Evolutionary conservation across 2,888 invertebrate species (phyloP), one percentile per base, ranked within the genome.

Genomic region (Mesodorylaimus sp.): DNA sequence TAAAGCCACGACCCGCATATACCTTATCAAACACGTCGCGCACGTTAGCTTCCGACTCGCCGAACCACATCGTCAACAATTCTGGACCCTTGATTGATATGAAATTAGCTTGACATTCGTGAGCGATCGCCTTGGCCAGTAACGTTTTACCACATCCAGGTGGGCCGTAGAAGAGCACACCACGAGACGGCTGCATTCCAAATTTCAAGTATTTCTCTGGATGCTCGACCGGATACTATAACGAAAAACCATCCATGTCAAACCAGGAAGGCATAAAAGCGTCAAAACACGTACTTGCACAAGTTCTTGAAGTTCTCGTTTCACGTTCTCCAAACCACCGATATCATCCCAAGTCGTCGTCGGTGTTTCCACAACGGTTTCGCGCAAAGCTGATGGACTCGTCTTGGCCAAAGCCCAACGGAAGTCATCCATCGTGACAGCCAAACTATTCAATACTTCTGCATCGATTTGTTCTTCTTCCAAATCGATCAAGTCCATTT

Each of bases 131-230:
- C 57, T 73, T 73, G 41, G 74, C 74, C 53, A 73, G 59, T 49
- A 74, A 59, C 26, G 93, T 93, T 72, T 91, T 91, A 24, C 64
- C 65, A 64, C 86, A 87, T 58, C 91, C 95, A 19, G 95, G 95
- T 50, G 95, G 95, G 1, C 97, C 97, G 66, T 99, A 97, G 74
- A 97, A 99, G 49, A 95, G 75, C 26, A 95, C 93, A 48, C 97
- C 97, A 59, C 95, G 80, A 2, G 91, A 91, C 16, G 97, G 97
- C 69, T 95, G 95, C 97, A 99, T 97, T 61, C 97, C 97, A 67
- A 97, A 99, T 75, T 97, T 97, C 65, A 97, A 79, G 77, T 95
- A 99, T 74, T 97, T 97, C 70, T 97, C 97, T 1, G 97, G 97
- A 76, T 97, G 95, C 70, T 97, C 95, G 50, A 99, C 97, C 10